Evolutionary conservation across 1,140 invertebrate genomes (phyloP).

Genomic region (Temnothorax longispinosus): DNA sequence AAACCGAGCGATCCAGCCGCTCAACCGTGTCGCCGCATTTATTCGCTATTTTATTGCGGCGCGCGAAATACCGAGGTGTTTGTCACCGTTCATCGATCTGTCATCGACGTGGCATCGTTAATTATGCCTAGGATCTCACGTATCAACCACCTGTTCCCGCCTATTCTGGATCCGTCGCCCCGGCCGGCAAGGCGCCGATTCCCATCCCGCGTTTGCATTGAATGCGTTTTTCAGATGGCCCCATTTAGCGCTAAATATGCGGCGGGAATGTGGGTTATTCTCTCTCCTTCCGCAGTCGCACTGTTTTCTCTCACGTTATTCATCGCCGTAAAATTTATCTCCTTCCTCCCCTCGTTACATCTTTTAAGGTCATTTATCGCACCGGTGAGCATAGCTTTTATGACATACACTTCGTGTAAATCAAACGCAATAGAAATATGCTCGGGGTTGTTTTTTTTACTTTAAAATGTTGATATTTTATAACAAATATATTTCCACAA

Average conservation of each 20-base stretch:
- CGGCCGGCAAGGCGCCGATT: slow-evolving; percentile 2
- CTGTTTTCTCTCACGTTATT: slow-evolving; percentile 13
- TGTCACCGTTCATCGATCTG: slow-evolving; percentile 32
- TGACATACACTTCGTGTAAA: not conserved
- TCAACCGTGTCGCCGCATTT: slow-evolving; percentile 21
- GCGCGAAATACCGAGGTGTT: slow-evolving; percentile 20
- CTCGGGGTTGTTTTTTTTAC: not conserved
- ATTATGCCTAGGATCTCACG: slow-evolving; percentile 19
- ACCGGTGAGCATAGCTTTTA: not conserved
- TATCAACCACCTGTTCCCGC: slow-evolving; percentile 52
- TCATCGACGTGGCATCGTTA: slow-evolving; percentile 29
- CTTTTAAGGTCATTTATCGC: slow-evolving; percentile 7
- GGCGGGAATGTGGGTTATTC: slow-evolving; percentile 46
- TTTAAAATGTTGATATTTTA: not conserved
- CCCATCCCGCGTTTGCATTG: slow-evolving; percentile 45
- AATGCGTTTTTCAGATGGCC: slow-evolving; percentile 42
- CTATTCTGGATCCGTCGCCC: slow-evolving; percentile 39
- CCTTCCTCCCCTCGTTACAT: not conserved
- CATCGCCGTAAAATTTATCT: not conserved
- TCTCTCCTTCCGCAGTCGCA: not conserved
- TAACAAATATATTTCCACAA: not conserved
- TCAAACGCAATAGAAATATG: not conserved
- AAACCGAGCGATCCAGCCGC: not conserved
- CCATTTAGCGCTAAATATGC: slow-evolving; percentile 24
- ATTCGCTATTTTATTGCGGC: not conserved